Percentiles rank a stretch among this genome's conserved stretches.
phyloP scores from a whole-genome alignment of 1,140 invertebrate genomes.

The Drosophila ambigua region DNA sequence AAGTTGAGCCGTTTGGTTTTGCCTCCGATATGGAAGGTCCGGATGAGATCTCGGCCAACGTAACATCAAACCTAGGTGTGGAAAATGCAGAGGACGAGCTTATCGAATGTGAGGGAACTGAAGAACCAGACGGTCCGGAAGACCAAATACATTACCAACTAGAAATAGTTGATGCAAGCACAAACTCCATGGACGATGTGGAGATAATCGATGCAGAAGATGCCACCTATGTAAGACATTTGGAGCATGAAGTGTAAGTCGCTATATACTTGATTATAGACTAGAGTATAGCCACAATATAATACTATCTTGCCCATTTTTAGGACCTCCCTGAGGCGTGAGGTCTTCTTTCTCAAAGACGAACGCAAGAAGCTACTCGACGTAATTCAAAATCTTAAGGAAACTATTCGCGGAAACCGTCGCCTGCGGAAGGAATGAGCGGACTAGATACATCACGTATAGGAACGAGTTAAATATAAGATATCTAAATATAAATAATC shows the following conservation, averaged over 20 bases:
- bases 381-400: slow-evolving; percentile 28
- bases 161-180: slow-evolving; percentile 19
- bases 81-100: too few relatives aligned
- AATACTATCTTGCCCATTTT: neutral
- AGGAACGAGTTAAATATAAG: too few relatives aligned
- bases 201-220: slow-evolving; percentile 26
- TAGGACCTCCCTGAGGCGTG: slow-evolving; percentile 35
- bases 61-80: neutral
- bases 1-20: slow-evolving; percentile 18
- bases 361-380: slow-evolving; percentile 39
- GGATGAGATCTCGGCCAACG: neutral
- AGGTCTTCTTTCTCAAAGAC: slow-evolving; percentile 40
- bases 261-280: too few relatives aligned
- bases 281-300: neutral
- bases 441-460: neutral
- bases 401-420: slow-evolving; percentile 8
- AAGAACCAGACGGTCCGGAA: neutral
- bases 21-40: neutral
- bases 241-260: slow-evolving; percentile 50
- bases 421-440: neutral
- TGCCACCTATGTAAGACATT: slow-evolving; percentile 34
- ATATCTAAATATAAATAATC: too few relatives aligned
- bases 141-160: slow-evolving; percentile 4
- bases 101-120: neutral
- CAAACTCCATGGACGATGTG: slow-evolving; percentile 30